Evolutionary conservation across 2,797 vertebrate species (phyloP).

Genomic region (Squalus acanthias): DNA sequence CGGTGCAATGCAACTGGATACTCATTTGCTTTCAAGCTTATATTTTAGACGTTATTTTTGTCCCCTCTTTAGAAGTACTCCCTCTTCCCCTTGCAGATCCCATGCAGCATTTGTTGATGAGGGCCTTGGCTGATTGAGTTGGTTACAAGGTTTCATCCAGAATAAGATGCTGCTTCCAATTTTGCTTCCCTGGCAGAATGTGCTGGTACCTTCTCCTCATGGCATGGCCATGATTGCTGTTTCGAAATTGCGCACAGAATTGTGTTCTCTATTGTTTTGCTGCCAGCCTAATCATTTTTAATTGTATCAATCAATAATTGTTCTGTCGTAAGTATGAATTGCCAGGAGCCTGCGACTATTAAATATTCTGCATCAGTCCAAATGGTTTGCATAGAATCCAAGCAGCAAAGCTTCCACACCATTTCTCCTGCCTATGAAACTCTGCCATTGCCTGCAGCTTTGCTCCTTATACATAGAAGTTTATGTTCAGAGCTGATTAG

Average conservation of each 20-base stretch:
- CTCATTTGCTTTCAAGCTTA: not conserved
- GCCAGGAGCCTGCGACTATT: not conserved
- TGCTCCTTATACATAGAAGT: not conserved
- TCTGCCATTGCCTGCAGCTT: not conserved
- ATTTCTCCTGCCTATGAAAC: not conserved
- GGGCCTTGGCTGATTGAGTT: not conserved
- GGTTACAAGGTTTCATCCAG: not conserved
- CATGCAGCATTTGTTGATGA: not conserved
- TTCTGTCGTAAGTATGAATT: not conserved
- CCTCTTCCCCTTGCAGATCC: not conserved
- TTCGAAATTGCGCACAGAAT: not conserved
- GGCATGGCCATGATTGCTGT: not conserved
- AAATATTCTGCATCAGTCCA: not conserved
- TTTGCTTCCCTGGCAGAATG: not conserved
- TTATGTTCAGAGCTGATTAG: not conserved
- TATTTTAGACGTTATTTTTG: not conserved
- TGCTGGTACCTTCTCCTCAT: not conserved
- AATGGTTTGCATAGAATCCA: not conserved
- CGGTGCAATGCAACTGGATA: not conserved
- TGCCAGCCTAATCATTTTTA: not conserved
- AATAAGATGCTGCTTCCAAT: not conserved
- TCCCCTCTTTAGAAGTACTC: not conserved
- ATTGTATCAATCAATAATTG: not conserved
- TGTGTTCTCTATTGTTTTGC: not conserved
- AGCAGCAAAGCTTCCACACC: not conserved